Base-by-base conservation (phyloP, 37 sponge, comb jelly and placozoan genomes). In the Theonella swinhoei region DNA sequence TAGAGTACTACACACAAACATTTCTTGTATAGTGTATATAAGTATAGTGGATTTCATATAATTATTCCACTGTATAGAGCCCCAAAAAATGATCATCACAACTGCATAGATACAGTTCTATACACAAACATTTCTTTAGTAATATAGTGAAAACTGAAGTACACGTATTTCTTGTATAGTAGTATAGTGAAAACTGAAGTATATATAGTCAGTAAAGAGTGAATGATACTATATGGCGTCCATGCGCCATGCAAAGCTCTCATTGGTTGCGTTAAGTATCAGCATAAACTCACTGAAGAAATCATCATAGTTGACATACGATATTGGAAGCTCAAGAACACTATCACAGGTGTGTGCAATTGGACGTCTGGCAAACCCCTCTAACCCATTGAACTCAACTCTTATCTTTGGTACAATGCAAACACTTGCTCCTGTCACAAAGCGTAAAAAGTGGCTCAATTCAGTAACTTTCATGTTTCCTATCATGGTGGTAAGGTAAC, bases 391-490 rank as follows among this genome's bases (percentile, higher is more conserved):
- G 78, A 77, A 79, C 29, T 38, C 42, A 67, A 79, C 39, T 1
- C 28, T 34, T 32, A 79, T 66, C 35, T 67, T 39, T 39, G 23
- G 26, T 4, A 42, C 38, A 22, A 81, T 54, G 64, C 72, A 81
- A 4, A 70, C 71, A 70, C 72, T 59, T 30, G 64, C 33, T 14
- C 82, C 70, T 43, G 82, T 81, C 4, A 70, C 82, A 81, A 81
- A 81, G 7, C 59, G 59, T 36, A 81, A 3, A 20, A 81, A 70
- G 1, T 36, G 70, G 24, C 72, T 59, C 60, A 81, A 36, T 70
- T 81, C 72, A 60, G 33, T 31, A 26, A 5, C 62, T 19, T 62
- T 47, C 82, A 70, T 81, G 64, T 81, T 41, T 22, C 62, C 72
- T 26, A 81, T 47, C 31, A 81, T 40, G 14, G 72, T 58, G 54